Conservation (phyloP, 2,113 vertebrate species). For the Macrotus californicus region DNA sequence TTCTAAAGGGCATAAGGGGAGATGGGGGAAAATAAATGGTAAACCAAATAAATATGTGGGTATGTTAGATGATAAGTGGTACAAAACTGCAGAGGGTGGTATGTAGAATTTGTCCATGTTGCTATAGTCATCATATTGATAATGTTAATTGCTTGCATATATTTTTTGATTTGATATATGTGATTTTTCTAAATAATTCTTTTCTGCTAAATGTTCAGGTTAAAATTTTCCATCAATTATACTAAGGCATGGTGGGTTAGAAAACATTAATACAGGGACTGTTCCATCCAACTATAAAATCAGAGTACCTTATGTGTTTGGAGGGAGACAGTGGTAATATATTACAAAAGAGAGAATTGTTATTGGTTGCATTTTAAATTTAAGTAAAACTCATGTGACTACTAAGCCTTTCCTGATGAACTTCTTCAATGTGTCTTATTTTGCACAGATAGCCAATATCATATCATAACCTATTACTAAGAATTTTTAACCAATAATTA, state of each 20-base stretch:
- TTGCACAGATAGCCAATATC: not conserved
- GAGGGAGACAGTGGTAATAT: not conserved
- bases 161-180: not conserved
- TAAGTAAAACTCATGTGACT: not conserved
- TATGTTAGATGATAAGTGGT: not conserved
- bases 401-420: not conserved
- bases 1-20: not conserved
- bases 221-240: slow-evolving; percentile 1
- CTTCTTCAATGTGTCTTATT: not conserved
- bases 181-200: slow-evolving; percentile 9
- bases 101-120: not conserved
- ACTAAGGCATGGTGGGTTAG: not conserved
- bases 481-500: not conserved
- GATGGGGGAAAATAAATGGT: not conserved
- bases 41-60: not conserved
- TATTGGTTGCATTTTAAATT: slow-evolving; percentile 16
- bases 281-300: not conserved
- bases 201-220: slow-evolving; percentile 21
- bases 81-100: not conserved
- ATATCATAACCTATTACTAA: not conserved
- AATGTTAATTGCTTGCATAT: not conserved
- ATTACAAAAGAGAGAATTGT: not conserved
- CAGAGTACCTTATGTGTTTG: not conserved
- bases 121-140: not conserved
- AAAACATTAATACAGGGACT: not conserved